These are phyloP conservation scores for Clarias fuscus DNA, from an alignment of 2,797 vertebrate species.

Conservation along the genomic window DNA sequence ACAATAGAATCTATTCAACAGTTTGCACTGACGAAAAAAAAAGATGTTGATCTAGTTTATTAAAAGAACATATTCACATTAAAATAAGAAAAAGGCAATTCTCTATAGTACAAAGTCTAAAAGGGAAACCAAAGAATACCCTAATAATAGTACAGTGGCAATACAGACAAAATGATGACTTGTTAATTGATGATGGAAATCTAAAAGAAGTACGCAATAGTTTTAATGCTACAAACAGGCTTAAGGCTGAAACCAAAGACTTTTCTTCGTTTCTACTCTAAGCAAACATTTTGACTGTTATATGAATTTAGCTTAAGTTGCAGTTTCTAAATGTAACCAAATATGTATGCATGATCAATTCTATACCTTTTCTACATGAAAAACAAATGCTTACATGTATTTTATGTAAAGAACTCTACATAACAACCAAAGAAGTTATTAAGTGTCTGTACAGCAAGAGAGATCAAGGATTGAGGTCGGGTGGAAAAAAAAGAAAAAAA, in stretches of 20 bases:
- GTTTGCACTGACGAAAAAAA: background rate
- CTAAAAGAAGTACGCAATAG: constrained; percentile 62
- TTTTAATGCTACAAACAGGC: constrained; percentile 88
- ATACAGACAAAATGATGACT: constrained; percentile 39
- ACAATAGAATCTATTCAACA: background rate
- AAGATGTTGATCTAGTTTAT: constrained; percentile 65
- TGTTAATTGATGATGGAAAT: constrained; percentile 46
- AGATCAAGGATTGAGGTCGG: constrained; percentile 20
- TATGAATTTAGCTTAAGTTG: constrained; percentile 14
- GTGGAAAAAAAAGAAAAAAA: background rate
- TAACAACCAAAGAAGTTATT: background rate
- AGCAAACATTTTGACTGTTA: constrained; percentile 8
- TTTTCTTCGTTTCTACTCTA: constrained; percentile 42
- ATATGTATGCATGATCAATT: constrained; percentile 30
- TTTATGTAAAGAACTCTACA: constrained; percentile 11
- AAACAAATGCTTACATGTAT: background rate
- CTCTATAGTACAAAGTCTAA: constrained; percentile 27
- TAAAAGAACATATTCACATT: constrained; percentile 72
- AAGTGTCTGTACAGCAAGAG: constrained; percentile 12
- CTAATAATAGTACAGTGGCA: constrained; percentile 44
- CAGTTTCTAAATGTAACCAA: constrained; percentile 16
- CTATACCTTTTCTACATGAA: background rate
- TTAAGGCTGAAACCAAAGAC: constrained; percentile 49
- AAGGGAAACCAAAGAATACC: constrained; percentile 43
- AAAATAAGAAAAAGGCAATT: constrained; percentile 37